phyloP scores from a whole-genome alignment of 2,797 vertebrate species.

The Esox lucius region DNA sequence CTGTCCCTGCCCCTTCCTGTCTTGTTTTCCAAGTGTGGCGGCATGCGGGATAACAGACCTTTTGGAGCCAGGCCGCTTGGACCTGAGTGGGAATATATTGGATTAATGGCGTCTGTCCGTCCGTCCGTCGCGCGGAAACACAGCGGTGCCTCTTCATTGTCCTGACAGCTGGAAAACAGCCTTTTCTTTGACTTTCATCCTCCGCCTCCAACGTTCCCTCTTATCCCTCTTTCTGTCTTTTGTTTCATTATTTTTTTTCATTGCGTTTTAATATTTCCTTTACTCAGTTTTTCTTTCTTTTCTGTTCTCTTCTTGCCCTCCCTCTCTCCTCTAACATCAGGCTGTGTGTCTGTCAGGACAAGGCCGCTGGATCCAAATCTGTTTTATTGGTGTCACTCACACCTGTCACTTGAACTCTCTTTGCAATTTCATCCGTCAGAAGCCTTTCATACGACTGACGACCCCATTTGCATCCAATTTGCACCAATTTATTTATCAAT shows the following conservation, averaged over 20 bases:
- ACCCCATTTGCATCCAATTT: slow-evolving; percentile 64
- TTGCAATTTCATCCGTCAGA: slow-evolving; percentile 49
- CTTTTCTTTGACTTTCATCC: slow-evolving; percentile 18
- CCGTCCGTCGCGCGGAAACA: neutral
- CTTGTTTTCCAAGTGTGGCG: neutral
- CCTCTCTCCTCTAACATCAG: neutral
- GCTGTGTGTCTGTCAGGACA: neutral
- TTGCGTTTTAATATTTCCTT: neutral
- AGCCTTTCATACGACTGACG: slow-evolving; percentile 56
- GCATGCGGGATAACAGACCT: neutral
- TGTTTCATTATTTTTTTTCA: neutral
- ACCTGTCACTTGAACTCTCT: slow-evolving; percentile 52
- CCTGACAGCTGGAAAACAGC: neutral
- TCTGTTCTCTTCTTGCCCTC: neutral
- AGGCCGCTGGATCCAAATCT: slow-evolving; percentile 23
- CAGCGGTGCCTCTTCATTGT: neutral
- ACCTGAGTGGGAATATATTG: neutral
- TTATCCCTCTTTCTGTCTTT: neutral
- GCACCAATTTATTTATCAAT: slow-evolving; percentile 56
- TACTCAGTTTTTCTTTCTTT: neutral
- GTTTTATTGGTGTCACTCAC: slow-evolving; percentile 59
- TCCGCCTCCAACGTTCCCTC: slow-evolving; percentile 23
- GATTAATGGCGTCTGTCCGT: neutral
- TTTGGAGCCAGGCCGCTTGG: neutral
- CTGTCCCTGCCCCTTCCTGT: neutral